These are phyloP conservation scores for Pyrocoelia pectoralis DNA, from an alignment of 2,888 invertebrate genomes.

Conservation along the genomic window DNA sequence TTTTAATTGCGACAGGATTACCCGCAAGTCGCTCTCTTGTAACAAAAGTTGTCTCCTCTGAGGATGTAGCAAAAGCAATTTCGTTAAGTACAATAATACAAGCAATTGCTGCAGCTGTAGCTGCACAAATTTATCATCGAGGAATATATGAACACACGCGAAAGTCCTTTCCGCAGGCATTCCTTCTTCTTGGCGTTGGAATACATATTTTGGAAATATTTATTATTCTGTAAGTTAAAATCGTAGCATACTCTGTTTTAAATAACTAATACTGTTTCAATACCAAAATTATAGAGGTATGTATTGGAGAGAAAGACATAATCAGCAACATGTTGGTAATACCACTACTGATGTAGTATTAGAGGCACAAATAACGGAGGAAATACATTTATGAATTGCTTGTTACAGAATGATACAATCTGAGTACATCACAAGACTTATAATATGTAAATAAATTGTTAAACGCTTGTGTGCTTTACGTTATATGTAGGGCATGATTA, in stretches of 20 bases:
- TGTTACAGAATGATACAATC: too few species aligned
- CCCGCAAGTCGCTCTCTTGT: constrained; percentile 31
- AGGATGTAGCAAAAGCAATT: constrained; percentile 56
- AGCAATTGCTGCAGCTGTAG: constrained; percentile 65
- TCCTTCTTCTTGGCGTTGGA: constrained; percentile 65
- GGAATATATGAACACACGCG: constrained; percentile 64
- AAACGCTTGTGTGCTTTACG: too few species aligned
- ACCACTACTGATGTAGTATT: neutral
- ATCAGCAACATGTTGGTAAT: neutral
- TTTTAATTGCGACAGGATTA: constrained; percentile 19
- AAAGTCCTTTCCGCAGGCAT: constrained; percentile 63
- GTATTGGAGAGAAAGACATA: constrained; percentile 29
- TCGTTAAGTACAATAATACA: constrained; percentile 69
- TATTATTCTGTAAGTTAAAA: constrained; percentile 61
- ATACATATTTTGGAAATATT: constrained; percentile 62
- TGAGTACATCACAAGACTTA: too few species aligned
- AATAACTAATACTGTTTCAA: neutral
- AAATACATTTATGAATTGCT: neutral
- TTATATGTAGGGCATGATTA: too few species aligned
- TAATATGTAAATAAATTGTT: too few species aligned
- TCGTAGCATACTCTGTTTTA: neutral
- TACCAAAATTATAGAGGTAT: constrained; percentile 38
- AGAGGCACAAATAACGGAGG: neutral
- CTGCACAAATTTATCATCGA: constrained; percentile 65
- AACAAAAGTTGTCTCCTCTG: constrained; percentile 55